Percentiles rank a stretch among this genome's conserved stretches.
phyloP scores from a whole-genome alignment of 1,140 invertebrate genomes.

The Elymnias hypermnestra region DNA sequence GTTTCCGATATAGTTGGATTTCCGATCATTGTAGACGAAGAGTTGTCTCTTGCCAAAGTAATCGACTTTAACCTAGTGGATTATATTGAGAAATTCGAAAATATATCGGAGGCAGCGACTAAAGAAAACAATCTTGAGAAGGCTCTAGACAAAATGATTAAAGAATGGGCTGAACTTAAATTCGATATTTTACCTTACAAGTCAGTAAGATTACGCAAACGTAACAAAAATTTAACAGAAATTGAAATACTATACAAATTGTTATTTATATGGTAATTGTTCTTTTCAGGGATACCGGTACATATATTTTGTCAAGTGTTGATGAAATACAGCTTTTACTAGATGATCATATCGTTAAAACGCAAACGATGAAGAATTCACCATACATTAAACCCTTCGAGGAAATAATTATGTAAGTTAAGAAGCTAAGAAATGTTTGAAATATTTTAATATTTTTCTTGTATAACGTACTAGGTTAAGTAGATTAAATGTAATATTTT shows the following conservation, averaged over 20 bases:
- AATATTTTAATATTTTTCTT: too few relatives aligned
- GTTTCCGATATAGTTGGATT: conserved; percentile 97
- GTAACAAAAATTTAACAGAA: too few relatives aligned
- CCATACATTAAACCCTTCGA: conserved; percentile 98
- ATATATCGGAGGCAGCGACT: conserved; percentile 95
- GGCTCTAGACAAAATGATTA: conserved; percentile 92
- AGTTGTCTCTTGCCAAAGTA: conserved; percentile 91
- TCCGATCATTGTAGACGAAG: conserved; percentile 90
- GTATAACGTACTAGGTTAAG: too few relatives aligned
- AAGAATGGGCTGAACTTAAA: conserved; percentile 92
- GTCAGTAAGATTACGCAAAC: conserved; percentile 33
- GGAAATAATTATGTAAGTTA: conserved; percentile 82
- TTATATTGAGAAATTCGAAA: conserved; percentile 93
- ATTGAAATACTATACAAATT: background rate
- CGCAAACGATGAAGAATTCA: conserved; percentile 98
- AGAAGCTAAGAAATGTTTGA: too few relatives aligned
- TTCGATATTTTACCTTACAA: conserved; percentile 86
- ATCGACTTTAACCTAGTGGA: conserved; percentile 95
- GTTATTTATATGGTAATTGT: too few relatives aligned
- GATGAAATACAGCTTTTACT: conserved; percentile 97
- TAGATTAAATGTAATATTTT: too few relatives aligned
- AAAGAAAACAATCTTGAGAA: conserved; percentile 97
- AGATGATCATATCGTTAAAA: conserved; percentile 98
- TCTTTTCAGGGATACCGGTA: conserved; percentile 88
- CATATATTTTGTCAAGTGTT: conserved; percentile 91